phyloP scores from a whole-genome alignment of 2,888 invertebrate genomes.

The Leucophora obtusa region DNA sequence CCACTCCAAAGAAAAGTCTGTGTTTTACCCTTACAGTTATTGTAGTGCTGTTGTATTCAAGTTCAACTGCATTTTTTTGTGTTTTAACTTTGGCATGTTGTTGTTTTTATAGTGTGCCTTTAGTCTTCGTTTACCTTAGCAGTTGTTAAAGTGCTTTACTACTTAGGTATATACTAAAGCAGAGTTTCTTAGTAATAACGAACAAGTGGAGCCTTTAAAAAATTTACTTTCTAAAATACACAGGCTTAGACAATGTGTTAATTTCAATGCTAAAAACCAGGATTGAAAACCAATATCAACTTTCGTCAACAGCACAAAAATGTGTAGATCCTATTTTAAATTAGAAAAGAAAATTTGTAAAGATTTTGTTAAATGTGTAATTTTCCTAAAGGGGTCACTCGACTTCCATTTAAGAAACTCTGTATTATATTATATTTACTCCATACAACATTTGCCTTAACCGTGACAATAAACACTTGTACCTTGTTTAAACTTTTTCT shows the following conservation, averaged over 20 bases:
- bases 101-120: conserved; percentile 9
- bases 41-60: conserved; percentile 35
- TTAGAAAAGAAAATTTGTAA: too few species aligned
- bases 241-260: too few species aligned
- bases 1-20: background rate
- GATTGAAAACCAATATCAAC: too few species aligned
- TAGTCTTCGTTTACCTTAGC: background rate
- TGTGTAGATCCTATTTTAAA: too few species aligned
- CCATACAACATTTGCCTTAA: conserved; percentile 48
- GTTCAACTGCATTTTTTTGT: conserved; percentile 40
- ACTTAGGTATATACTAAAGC: background rate
- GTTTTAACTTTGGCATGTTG: conserved; percentile 12
- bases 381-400: too few species aligned
- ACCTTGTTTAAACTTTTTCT: conserved; percentile 37
- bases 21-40: conserved; percentile 5
- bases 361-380: too few species aligned
- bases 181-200: background rate
- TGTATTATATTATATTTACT: background rate
- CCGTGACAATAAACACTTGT: conserved; percentile 62
- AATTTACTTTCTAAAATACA: too few species aligned
- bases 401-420: background rate
- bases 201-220: too few species aligned
- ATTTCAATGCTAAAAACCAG: too few species aligned
- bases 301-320: too few species aligned
- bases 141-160: background rate